A percentile compares a stretch with the other conserved stretches of the same genome.
phyloP scores from a whole-genome alignment of 2,888 invertebrate genomes.

The Rhingia rostrata region DNA sequence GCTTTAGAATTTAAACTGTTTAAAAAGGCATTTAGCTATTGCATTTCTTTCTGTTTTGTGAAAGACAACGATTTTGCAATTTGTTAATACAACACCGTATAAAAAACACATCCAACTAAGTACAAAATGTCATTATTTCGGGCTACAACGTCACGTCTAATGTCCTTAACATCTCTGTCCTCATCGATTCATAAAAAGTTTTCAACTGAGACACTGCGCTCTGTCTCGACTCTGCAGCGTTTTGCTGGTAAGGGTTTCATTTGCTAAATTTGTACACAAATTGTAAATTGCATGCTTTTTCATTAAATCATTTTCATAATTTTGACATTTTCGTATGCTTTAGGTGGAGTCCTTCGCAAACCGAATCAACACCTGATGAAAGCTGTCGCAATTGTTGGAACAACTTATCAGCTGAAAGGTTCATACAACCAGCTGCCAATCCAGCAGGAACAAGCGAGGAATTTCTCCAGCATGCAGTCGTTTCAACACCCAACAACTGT shows the following conservation, averaged over 20 bases:
- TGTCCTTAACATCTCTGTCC: slow-evolving; percentile 48
- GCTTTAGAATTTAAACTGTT: background rate
- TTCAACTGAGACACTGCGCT: slow-evolving; percentile 32
- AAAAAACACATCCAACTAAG: slow-evolving; percentile 21
- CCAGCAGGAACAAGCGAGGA: slow-evolving; percentile 50
- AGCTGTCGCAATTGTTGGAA: slow-evolving; percentile 57
- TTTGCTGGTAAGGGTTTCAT: slow-evolving; percentile 52
- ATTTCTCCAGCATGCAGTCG: slow-evolving; percentile 41
- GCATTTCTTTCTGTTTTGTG: slow-evolving; percentile 3
- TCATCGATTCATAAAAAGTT: slow-evolving; percentile 63
- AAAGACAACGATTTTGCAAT: slow-evolving; percentile 12
- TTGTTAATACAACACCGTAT: background rate
- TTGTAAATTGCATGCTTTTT: background rate
- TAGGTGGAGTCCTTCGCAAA: slow-evolving; percentile 53
- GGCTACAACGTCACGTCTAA: slow-evolving; percentile 48
- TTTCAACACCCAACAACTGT: slow-evolving; percentile 27
- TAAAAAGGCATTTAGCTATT: slow-evolving; percentile 3
- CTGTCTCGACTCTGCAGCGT: slow-evolving; percentile 40
- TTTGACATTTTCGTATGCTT: background rate
- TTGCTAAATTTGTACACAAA: background rate
- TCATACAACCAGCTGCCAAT: slow-evolving; percentile 34
- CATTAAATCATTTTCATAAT: background rate
- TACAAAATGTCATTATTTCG: slow-evolving; percentile 68
- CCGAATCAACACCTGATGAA: slow-evolving; percentile 56
- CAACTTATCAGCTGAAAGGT: slow-evolving; percentile 59